Evolutionary conservation across 1,140 invertebrate genomes (phyloP).

Genomic region (Drosophila lini): DNA sequence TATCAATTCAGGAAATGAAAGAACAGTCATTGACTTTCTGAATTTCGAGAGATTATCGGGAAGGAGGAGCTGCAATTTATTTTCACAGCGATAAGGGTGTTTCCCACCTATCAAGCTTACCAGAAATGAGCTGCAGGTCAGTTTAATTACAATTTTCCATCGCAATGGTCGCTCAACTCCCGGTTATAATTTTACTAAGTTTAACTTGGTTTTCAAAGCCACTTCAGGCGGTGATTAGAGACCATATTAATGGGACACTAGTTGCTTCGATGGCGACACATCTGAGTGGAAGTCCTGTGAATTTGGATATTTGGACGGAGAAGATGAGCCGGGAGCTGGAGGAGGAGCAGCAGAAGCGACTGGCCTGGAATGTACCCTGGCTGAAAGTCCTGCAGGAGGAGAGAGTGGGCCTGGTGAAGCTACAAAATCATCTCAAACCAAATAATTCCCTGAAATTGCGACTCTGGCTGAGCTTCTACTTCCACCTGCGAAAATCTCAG

Average conservation of each 20-base stretch:
- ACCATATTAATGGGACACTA: background rate
- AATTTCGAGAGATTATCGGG: slow-evolving; percentile 12
- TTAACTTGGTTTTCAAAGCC: background rate
- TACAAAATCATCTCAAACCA: slow-evolving; percentile 39
- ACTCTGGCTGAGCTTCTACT: slow-evolving; percentile 61
- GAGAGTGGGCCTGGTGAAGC: background rate
- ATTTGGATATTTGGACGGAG: slow-evolving; percentile 48
- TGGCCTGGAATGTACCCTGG: slow-evolving; percentile 57
- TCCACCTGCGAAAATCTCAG: slow-evolving; percentile 16
- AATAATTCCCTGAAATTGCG: slow-evolving; percentile 31
- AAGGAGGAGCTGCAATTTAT: background rate
- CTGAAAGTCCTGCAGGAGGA: background rate
- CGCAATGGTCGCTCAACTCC: slow-evolving; percentile 23
- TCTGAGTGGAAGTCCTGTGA: background rate
- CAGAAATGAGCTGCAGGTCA: slow-evolving; percentile 5
- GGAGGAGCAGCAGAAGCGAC: slow-evolving; percentile 20
- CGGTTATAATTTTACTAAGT: slow-evolving; percentile 11
- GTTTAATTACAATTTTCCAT: slow-evolving; percentile 29
- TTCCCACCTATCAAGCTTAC: background rate
- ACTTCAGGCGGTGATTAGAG: background rate
- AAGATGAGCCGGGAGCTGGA: slow-evolving; percentile 23
- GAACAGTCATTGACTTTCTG: slow-evolving; percentile 5
- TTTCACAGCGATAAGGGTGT: slow-evolving; percentile 14
- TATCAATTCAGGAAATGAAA: slow-evolving; percentile 23
- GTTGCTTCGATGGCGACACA: slow-evolving; percentile 6